Evolutionary conservation across 1,140 invertebrate genomes (phyloP).

Genomic region (Drepana arcuata): DNA sequence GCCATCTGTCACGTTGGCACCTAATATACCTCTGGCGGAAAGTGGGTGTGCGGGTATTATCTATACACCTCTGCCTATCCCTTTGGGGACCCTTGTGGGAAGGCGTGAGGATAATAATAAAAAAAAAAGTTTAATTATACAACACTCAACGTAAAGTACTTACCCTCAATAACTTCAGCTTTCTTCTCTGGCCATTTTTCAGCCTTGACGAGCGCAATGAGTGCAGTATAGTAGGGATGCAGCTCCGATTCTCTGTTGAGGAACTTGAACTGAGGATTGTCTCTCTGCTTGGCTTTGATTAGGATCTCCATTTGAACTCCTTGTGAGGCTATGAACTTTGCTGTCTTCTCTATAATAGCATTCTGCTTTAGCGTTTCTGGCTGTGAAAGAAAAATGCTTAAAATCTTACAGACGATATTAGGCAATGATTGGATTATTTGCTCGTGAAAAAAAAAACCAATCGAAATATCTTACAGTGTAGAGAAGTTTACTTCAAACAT

Average conservation of each 20-base stretch:
- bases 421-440: conserved; percentile 2
- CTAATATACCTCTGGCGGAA: too few relatives aligned
- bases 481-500: conserved; percentile 47
- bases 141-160: not conserved
- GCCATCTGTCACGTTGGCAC: too few relatives aligned
- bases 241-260: conserved; percentile 88
- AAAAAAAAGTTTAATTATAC: too few relatives aligned
- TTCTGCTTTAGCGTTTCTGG: conserved; percentile 94
- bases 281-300: conserved; percentile 95
- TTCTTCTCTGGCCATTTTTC: conserved; percentile 76
- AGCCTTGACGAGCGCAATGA: conserved; percentile 86
- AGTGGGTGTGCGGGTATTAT: too few relatives aligned
- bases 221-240: conserved; percentile 92
- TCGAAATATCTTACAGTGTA: too few relatives aligned
- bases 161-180: conserved; percentile 71
- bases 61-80: too few relatives aligned
- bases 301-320: conserved; percentile 98
- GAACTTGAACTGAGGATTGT: conserved; percentile 95
- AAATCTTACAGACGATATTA: too few relatives aligned
- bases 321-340: conserved; percentile 92
- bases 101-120: too few relatives aligned
- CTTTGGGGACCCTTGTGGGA: too few relatives aligned
- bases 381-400: conserved; percentile 71
- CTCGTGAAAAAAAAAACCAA: not conserved
- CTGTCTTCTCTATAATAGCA: conserved; percentile 97